phyloP scores from a whole-genome alignment of 2,888 invertebrate species.

The Heliconius cydno region DNA sequence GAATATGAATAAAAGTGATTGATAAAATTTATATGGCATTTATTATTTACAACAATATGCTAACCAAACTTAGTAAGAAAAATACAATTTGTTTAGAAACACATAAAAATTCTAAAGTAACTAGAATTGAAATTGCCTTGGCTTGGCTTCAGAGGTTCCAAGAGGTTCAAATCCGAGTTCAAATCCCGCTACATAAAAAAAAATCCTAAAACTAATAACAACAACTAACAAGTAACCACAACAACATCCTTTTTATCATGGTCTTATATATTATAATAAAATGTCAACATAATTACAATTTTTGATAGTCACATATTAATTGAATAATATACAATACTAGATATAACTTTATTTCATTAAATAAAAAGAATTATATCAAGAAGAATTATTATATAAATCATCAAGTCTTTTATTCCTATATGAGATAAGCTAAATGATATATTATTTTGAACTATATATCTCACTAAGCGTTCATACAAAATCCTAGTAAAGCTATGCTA shows the following conservation, averaged over 20 bases:
- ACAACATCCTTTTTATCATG: background rate
- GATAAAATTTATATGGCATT: slow-evolving; percentile 46
- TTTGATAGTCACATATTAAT: background rate
- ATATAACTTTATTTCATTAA: background rate
- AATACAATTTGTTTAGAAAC: no score
- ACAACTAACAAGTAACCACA: background rate
- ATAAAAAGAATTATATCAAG: background rate
- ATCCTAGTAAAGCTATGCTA: background rate
- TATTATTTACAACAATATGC: slow-evolving; percentile 18
- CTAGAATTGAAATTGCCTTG: no score
- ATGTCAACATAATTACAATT: background rate
- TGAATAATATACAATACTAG: no score
- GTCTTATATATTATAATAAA: background rate
- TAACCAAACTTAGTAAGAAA: background rate
- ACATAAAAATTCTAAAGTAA: no score
- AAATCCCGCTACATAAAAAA: no score
- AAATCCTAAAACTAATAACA: no score
- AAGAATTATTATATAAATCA: background rate
- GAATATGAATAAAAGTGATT: slow-evolving; percentile 79
- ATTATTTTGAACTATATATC: slow-evolving; percentile 12
- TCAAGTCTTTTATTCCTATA: background rate
- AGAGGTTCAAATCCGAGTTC: no score
- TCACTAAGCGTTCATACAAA: background rate
- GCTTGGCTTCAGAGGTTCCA: no score
- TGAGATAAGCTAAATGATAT: background rate